Evolutionary conservation across 1,140 invertebrate genomes (phyloP), one percentile per base, ranked within the genome.

Genomic region (Eupristina koningsbergeri): DNA sequence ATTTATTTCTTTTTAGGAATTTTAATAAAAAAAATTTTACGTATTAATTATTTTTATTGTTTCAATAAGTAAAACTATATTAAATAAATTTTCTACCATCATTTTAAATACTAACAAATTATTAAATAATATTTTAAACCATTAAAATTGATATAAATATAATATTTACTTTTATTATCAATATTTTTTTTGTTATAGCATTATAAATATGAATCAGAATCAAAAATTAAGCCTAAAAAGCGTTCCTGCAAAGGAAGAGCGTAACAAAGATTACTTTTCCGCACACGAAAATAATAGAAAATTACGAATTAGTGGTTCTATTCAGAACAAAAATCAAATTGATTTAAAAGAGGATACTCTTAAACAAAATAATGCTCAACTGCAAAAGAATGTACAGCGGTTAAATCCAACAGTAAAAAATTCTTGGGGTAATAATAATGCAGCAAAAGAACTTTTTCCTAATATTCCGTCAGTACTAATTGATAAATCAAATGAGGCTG

Each of bases 341-440:
- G 76, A 78, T 6, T 64, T 39, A 45, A 58, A 58, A 58, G 53
- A 1, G 17, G 31, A 78, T 78, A 15, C 39, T 71, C 1, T 47
- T 74, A 74, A 69, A 73, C 29, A n/a, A n/a, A 71, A 71, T n/a
- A 80, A 81, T 73, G 64, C 17, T 0, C 29, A 79, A n/a, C 3
- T 7, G 26, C 61, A 67, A 47, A 64, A n/a, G 1, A 64, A 63
- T 39, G 6, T 17, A 6, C 74, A 76, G 31, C 69, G 58, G 29
- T 15, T 64, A 36, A 78, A 45, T 31, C 29, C 50, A 19, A 13
- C 34, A 63, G 19, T 15, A 36, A 34, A 31, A 47, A 75, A 34
- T 67, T 13, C 45, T 31, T 86, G 84, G 85, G 83, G 73, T 17
- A 85, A 74, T n/a, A 74, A 86, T 69, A 77, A 88, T 85, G 50